Percentiles rank a stretch among this genome's conserved stretches.
Conservation (phyloP, 2,797 vertebrate species). For the Pagetopsis macropterus region DNA sequence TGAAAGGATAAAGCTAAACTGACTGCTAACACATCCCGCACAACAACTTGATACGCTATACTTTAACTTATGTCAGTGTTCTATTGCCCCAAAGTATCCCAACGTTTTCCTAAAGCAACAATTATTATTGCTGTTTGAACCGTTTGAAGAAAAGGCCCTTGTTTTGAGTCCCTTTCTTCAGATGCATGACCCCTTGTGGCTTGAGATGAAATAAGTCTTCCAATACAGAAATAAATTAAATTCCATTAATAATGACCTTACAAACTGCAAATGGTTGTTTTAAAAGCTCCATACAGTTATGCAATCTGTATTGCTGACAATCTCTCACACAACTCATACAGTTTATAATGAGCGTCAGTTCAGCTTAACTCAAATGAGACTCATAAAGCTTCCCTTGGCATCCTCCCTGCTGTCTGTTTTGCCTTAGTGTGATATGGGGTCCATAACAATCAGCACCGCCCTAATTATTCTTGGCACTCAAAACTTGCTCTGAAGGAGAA, state of each 20-base stretch:
- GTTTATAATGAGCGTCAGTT: constrained; percentile 76
- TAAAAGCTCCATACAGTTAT: constrained; percentile 48
- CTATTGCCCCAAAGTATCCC: background rate
- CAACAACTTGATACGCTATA: background rate
- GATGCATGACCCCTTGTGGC: background rate
- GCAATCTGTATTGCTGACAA: constrained; percentile 50
- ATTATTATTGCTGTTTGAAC: background rate
- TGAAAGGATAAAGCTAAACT: background rate
- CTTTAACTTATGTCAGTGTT: background rate
- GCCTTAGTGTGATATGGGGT: constrained; percentile 76
- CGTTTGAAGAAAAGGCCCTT: constrained; percentile 1
- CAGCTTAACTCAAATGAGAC: constrained; percentile 70
- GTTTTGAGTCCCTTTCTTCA: background rate
- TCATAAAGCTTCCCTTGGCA: constrained; percentile 74
- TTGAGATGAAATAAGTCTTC: constrained; percentile 30
- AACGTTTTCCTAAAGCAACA: background rate
- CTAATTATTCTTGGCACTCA: constrained; percentile 86
- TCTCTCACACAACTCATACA: constrained; percentile 51
- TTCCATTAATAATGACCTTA: constrained; percentile 47
- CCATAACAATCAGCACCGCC: constrained; percentile 82
- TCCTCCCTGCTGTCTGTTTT: constrained; percentile 77
- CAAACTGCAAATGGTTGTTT: constrained; percentile 41
- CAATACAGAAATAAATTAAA: constrained; percentile 19
- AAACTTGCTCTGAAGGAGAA: constrained; percentile 81
- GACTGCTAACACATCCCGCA: background rate